Evolutionary conservation across 2,888 invertebrate genomes (phyloP), one percentile per base, ranked within the genome.

Genomic region (Drosophila tanythrix): DNA sequence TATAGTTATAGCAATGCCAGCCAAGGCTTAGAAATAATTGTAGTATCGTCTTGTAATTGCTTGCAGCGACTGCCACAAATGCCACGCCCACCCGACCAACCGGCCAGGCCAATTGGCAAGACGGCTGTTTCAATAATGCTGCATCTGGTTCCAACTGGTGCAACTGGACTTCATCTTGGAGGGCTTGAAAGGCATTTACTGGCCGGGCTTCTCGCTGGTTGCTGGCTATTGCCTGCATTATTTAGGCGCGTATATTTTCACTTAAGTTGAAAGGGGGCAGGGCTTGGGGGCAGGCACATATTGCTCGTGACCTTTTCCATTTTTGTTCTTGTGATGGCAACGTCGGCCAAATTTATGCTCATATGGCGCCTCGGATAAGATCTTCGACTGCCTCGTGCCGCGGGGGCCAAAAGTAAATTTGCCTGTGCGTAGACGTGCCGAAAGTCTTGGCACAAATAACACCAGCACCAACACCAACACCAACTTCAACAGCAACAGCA

Each of bases 31-130:
- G 82, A 77, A 74, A 74, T 89, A 89, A 86, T 89, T 88, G 89
- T 71, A 74, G 88, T 89, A 89, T 86, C 88, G 80, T 70, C 70
- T 80, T 84, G 89, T 89, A 86, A 87, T 89, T 89, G 85, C 85
- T 82, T 63, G 70, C 79, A 74, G 83, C 89, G 35, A 58, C 63
- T 66, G 89, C 70, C 71, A 76, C 69, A 40, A 53, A 67, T 73
- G 77, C 70, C 81, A 82, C 81, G 83, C 85, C 84, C 68, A 31
- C 56, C 6, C 57, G 31, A 40, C 21, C 43, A 38, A 29, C 15
- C 56, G 36, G 7, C 52, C 35, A 70, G 60, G 52, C 63, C 80
- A 83, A 74, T 82, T 81, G 79, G 60, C 74, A 48, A 65, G 55
- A 55, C 43, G 78, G 52, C 75, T 73, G 65, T 74, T 78, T 81